Conservation (phyloP, 2,797 vertebrate genomes). For the Balearica regulorum region DNA sequence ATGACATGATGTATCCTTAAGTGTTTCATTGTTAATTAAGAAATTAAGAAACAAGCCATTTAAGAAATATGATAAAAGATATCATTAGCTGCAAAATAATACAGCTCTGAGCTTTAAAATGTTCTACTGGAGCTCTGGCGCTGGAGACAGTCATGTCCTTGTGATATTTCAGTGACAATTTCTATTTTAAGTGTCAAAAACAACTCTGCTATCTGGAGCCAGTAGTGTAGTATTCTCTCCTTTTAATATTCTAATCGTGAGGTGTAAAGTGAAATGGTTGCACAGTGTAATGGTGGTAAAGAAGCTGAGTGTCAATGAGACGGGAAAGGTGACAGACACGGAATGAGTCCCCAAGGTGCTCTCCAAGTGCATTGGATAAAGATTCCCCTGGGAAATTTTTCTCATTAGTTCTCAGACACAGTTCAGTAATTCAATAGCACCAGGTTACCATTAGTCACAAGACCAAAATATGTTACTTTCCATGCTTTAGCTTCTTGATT, state of each 20-base stretch:
- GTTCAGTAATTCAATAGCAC: constrained; percentile 95
- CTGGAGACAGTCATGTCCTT: constrained; percentile 69
- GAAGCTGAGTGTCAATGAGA: constrained; percentile 93
- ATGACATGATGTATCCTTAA: neutral
- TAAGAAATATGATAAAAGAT: constrained; percentile 55
- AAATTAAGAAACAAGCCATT: neutral
- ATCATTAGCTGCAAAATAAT: constrained; percentile 68
- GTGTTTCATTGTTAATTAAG: constrained; percentile 58
- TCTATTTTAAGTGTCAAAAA: constrained; percentile 82
- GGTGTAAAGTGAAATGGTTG: constrained; percentile 97
- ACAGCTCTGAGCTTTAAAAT: constrained; percentile 55
- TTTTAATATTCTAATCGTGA: constrained; percentile 94
- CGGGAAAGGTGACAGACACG: constrained; percentile 89
- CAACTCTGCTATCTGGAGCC: constrained; percentile 74
- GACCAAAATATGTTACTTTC: constrained; percentile 81
- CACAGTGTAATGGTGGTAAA: constrained; percentile 88
- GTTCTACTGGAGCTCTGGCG: constrained; percentile 57
- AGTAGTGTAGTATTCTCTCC: constrained; percentile 75
- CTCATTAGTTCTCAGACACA: constrained; percentile 98
- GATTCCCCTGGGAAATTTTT: constrained; percentile 93
- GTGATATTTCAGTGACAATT: constrained; percentile 80
- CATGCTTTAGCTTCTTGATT: constrained; percentile 79
- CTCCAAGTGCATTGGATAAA: constrained; percentile 93
- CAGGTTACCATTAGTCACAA: constrained; percentile 90
- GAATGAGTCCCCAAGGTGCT: constrained; percentile 92